Conservation (phyloP, 1,140 invertebrate species). For the Mya arenaria region DNA sequence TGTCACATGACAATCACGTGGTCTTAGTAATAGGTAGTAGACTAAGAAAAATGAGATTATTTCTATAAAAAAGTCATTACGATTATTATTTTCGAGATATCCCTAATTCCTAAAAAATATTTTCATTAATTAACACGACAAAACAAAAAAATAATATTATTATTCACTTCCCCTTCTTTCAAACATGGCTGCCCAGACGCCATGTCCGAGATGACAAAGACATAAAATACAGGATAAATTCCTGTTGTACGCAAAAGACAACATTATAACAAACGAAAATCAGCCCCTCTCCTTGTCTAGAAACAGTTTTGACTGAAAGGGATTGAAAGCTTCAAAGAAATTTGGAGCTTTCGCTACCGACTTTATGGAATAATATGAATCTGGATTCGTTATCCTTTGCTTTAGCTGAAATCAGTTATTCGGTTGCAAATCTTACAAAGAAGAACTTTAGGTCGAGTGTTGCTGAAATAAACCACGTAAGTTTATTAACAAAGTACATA, state of each 20-base stretch:
- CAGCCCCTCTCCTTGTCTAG: conserved; percentile 62
- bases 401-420: conserved; percentile 98
- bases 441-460: conserved; percentile 95
- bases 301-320: conserved; percentile 66
- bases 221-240: conserved; percentile 66
- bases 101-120: no score
- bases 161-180: background rate
- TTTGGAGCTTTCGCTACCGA: conserved; percentile 82
- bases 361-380: conserved; percentile 97
- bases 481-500: no score
- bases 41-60: no score
- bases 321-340: conserved; percentile 81
- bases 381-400: conserved; percentile 98
- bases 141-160: no score
- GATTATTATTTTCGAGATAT: no score
- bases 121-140: no score
- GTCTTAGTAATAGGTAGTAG: no score
- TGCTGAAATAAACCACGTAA: conserved; percentile 90
- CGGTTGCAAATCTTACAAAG: conserved; percentile 96
- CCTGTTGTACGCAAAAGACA: conserved; percentile 56
- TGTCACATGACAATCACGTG: no score
- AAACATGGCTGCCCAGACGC: conserved; percentile 76
- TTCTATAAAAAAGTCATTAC: no score
- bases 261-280: background rate
- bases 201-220: conserved; percentile 73